These are phyloP conservation scores for Formicarius rufipectus DNA, from an alignment of 2,113 vertebrate species.

Conservation along the genomic window DNA sequence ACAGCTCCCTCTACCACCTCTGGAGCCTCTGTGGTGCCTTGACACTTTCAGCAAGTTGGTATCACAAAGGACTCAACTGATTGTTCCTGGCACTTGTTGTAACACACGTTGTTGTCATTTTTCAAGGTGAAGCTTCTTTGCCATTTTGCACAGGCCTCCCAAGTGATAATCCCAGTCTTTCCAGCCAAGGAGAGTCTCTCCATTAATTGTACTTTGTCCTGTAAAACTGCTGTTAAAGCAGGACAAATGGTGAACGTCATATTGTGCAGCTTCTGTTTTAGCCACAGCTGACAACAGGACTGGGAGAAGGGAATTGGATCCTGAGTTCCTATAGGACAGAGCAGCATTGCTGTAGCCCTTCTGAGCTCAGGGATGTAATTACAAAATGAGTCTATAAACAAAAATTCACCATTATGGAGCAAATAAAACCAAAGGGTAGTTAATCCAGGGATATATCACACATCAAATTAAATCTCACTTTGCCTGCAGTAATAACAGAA, in stretches of 20 bases:
- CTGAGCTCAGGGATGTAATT: slow-evolving; percentile 62
- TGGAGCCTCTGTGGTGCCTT: not conserved
- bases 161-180: not conserved
- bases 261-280: slow-evolving; percentile 47
- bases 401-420: slow-evolving; percentile 65
- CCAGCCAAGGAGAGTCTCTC: not conserved
- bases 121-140: slow-evolving; percentile 23
- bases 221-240: slow-evolving; percentile 16
- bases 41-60: not conserved
- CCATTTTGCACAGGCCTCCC: not conserved
- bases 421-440: slow-evolving; percentile 67
- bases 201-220: not conserved
- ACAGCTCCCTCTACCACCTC: not conserved
- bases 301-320: slow-evolving; percentile 52
- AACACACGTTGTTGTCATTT: not conserved
- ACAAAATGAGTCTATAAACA: slow-evolving; percentile 68
- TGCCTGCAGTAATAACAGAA: slow-evolving; percentile 71
- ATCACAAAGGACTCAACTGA: not conserved
- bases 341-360: not conserved
- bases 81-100: not conserved
- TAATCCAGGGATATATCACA: slow-evolving; percentile 70
- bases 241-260: slow-evolving; percentile 29
- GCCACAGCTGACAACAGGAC: slow-evolving; percentile 34
- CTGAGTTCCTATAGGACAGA: slow-evolving; percentile 37
- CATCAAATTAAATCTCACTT: slow-evolving; percentile 71